phyloP scores from a whole-genome alignment of 1,140 invertebrate genomes.

The Geopemphigus sp. region DNA sequence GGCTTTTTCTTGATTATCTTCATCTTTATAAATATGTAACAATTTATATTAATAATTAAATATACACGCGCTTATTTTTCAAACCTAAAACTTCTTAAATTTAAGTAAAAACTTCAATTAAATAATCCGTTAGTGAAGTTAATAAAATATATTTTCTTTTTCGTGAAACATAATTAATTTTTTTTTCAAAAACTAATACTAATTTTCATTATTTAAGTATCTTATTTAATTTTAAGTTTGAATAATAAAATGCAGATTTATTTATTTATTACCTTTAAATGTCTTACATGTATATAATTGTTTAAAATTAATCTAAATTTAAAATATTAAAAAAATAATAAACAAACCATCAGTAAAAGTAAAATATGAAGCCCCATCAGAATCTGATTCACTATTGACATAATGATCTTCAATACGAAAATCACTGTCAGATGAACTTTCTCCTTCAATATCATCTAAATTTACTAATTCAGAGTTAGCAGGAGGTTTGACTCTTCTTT shows the following conservation, averaged over 20 bases:
- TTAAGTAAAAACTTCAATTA: no score
- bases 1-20: slow-evolving; percentile 55
- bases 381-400: slow-evolving; percentile 63
- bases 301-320: no score
- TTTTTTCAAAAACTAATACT: no score
- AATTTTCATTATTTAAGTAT: no score
- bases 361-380: slow-evolving; percentile 44
- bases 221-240: no score
- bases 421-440: slow-evolving; percentile 93
- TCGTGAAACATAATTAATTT: no score
- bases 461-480: slow-evolving; percentile 67
- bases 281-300: no score
- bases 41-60: not conserved
- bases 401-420: slow-evolving; percentile 87
- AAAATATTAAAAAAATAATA: slow-evolving; percentile 29
- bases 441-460: slow-evolving; percentile 69
- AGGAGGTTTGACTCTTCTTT: slow-evolving; percentile 77
- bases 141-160: no score
- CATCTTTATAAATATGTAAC: slow-evolving; percentile 52
- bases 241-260: no score
- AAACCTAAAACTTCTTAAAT: no score
- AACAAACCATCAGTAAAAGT: slow-evolving; percentile 45
- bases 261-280: no score
- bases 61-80: not conserved
- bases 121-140: no score